Base-by-base conservation (phyloP, 2,113 vertebrate species). In the Oryzias melastigma region DNA sequence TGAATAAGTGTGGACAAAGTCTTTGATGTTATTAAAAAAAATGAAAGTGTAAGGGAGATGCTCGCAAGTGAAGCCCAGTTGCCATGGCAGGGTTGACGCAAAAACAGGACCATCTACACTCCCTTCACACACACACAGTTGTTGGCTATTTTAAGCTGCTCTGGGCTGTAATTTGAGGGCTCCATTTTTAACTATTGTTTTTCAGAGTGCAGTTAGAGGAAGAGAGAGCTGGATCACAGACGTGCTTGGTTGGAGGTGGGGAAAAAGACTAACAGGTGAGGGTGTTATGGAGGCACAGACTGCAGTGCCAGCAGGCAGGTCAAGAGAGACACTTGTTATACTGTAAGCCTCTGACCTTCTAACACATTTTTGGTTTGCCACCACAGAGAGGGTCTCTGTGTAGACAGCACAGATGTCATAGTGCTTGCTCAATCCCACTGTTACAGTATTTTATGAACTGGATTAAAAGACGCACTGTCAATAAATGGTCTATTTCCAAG, bases 31-130 rank as follows among this genome's bases (percentile, higher is more conserved):
- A 77, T 84, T 81, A 82, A 82, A 66, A 65, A 70, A 65, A 68
- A 85, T 83, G 85, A 78, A 88, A 85, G 84, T 78, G 78, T 70
- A 76, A 68, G 74, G 74, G 77, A 78, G 79, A 79, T 7, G 51
- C 64, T 86, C 52, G 67, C 76, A 76, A 75, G 75, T 68, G 73
- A 60, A 71, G 84, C 51, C 70, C 12, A 53, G 90, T 91, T 91
- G 84, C 84, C 86, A 90, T 91, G 89, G 85, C 76, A 85, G 73
- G 68, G 73, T 67, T 89, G 88, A 88, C 69, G 79, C 80, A 89
- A 78, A 77, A 65, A 57, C 51, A 71, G 15, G 59, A 60, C 65
- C 60, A 35, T 62, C 65, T 56, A n/a, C 61, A 44, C 56, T 67
- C 58, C 24, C 55, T 52, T 35, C 54, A 22, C 65, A 47, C 62